Percentiles rank a stretch among this genome's conserved stretches.
phyloP scores from a whole-genome alignment of 2,113 vertebrate genomes.

The Microcebus griseorufus region DNA sequence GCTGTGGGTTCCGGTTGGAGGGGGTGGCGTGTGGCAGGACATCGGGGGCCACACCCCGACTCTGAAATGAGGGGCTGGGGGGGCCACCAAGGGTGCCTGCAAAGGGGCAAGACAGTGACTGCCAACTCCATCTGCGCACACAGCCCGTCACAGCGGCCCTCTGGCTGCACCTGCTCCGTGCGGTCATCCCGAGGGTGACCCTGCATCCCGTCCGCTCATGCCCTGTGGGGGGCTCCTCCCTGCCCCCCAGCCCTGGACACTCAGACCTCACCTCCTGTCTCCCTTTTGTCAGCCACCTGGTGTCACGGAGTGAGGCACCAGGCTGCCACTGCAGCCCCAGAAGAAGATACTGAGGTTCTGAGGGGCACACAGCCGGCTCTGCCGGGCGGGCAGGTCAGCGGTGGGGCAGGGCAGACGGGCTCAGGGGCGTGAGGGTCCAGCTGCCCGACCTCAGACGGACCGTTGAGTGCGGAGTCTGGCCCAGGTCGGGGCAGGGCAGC shows the following conservation, averaged over 20 bases:
- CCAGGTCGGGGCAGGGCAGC: too few species aligned
- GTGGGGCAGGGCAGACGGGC: neutral
- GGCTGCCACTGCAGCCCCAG: too few species aligned
- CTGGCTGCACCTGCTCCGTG: too few species aligned
- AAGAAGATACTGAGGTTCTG: neutral
- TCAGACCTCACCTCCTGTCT: neutral
- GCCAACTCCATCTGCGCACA: rapidly evolving
- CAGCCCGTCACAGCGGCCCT: neutral
- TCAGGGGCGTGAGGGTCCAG: neutral
- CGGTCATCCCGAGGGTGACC: too few species aligned
- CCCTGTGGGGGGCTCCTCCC: neutral
- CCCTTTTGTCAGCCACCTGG: neutral
- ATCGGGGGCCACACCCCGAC: neutral
- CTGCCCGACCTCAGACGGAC: neutral
- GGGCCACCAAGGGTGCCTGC: neutral
- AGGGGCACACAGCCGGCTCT: neutral
- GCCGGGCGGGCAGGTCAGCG: neutral
- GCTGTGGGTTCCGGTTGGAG: neutral
- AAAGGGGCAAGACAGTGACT: neutral
- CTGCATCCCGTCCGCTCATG: too few species aligned
- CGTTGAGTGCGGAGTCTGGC: neutral
- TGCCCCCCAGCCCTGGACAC: neutral
- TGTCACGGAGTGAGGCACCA: neutral
- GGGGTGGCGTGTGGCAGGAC: neutral
- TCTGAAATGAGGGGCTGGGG: neutral